phyloP scores from a whole-genome alignment of 2,797 vertebrate genomes.

The Molossus molossus region DNA sequence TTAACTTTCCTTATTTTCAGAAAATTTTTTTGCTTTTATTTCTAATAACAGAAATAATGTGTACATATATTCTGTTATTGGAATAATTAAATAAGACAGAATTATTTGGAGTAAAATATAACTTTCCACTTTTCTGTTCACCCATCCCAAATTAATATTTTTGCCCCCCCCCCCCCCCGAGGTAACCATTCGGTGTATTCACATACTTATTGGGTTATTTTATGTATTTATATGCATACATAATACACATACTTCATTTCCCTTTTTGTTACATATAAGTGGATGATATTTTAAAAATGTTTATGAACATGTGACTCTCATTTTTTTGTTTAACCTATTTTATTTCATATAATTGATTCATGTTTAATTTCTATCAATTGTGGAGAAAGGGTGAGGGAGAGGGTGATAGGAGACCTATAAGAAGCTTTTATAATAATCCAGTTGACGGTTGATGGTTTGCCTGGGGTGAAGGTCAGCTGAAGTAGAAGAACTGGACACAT shows the following conservation, averaged over 20 bases:
- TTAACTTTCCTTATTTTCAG: background rate
- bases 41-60: background rate
- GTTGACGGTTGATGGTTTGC: background rate
- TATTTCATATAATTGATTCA: background rate
- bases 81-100: background rate
- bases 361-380: background rate
- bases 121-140: background rate
- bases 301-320: background rate
- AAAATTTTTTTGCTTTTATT: background rate
- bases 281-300: background rate
- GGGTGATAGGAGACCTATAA: background rate
- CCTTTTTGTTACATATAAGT: background rate
- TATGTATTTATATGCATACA: background rate
- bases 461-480: background rate
- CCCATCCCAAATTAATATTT: background rate
- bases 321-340: background rate
- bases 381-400: background rate
- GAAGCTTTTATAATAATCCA: background rate
- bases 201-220: background rate
- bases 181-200: background rate
- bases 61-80: background rate
- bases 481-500: background rate
- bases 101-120: slow-evolving; percentile 26
- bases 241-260: background rate
- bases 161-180: background rate